These are phyloP conservation scores for Pelobates fuscus DNA, from an alignment of 2,113 vertebrate species.

Conservation along the genomic window DNA sequence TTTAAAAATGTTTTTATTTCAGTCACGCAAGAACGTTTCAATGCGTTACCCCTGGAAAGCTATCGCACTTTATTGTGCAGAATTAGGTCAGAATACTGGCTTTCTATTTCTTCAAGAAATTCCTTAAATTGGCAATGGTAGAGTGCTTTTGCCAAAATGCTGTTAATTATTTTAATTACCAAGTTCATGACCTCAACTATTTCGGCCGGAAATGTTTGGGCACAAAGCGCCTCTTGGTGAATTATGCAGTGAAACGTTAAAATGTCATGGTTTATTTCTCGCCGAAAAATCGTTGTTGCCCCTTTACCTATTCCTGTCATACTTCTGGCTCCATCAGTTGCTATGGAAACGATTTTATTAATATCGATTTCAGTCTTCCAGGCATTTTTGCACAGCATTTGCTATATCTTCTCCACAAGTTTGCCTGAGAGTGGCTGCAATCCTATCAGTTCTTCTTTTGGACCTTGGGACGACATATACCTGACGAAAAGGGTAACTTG, in stretches of 20 bases:
- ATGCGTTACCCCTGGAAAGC: slow-evolving; percentile 25
- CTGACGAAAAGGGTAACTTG: slow-evolving; percentile 16
- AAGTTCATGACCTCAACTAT: slow-evolving; percentile 33
- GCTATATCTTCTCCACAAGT: background rate
- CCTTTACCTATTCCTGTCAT: background rate
- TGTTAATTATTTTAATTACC: slow-evolving; percentile 34
- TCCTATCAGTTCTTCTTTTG: slow-evolving; percentile 18
- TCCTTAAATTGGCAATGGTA: slow-evolving; percentile 21
- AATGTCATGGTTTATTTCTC: background rate
- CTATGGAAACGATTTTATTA: slow-evolving; percentile 16
- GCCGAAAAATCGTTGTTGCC: background rate
- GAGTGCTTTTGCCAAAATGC: slow-evolving; percentile 34
- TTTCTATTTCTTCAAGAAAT: slow-evolving; percentile 15
- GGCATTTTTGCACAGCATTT: background rate
- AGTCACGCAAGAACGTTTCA: slow-evolving; percentile 25
- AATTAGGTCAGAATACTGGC: slow-evolving; percentile 15
- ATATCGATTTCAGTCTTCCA: background rate
- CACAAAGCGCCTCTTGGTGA: slow-evolving; percentile 10
- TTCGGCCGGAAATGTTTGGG: slow-evolving; percentile 11
- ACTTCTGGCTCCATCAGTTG: slow-evolving; percentile 20
- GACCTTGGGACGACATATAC: background rate
- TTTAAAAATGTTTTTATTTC: slow-evolving; percentile 12
- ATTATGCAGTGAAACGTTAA: slow-evolving; percentile 15
- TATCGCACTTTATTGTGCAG: slow-evolving; percentile 27
- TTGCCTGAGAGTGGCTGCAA: background rate